Evolutionary conservation across 2,113 vertebrate genomes (phyloP), one percentile per base, ranked within the genome.

Genomic region (Phocoena phocoena): DNA sequence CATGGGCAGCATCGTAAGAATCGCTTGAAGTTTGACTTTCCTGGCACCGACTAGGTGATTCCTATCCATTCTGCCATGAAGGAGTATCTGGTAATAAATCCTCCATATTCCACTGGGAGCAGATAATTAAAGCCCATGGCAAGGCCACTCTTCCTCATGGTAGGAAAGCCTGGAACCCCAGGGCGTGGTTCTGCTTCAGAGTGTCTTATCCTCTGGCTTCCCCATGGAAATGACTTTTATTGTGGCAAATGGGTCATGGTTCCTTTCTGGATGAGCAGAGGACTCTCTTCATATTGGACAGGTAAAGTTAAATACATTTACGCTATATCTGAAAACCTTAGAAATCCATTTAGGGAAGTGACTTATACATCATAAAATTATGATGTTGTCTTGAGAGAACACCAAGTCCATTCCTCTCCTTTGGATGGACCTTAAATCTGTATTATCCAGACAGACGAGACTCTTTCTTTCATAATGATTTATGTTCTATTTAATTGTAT

Each of bases 361-460:
- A 77, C 88, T 88, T 73, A 20, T 65, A n/a, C 33, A 3, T 88
- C 76, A 76, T 96, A 70, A 90, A 88, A 96, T 90, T 53, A 88
- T 63, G 76, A 90, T 96, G 83, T 74, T 86, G 83, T 90, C 88
- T 94, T 86, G 18, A 93, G 92, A 97, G 80, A 71, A 67, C 55
- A 79, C 79, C 81, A 84, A 55, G 26, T 82, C 71, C 79, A 23
- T 77, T 88, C 41, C 12, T 90, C 7, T 81, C 60, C 55, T 95
- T 76, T 58, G 88, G 44, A 58, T 36, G 92, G 84, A 44, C 71
- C 76, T 79, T 70, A 85, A 92, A 82, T 90, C 36, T 85, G 58
- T 73, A 36, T 91, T 53, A 68, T 70, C 31, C 65, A 82, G 62
- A 88, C 55, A 94, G 53, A 88, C 1, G 81, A 53, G 67, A 65